Evolutionary conservation across 2,797 vertebrate species (phyloP).

Genomic region (Brachyrhaphis roseni): DNA sequence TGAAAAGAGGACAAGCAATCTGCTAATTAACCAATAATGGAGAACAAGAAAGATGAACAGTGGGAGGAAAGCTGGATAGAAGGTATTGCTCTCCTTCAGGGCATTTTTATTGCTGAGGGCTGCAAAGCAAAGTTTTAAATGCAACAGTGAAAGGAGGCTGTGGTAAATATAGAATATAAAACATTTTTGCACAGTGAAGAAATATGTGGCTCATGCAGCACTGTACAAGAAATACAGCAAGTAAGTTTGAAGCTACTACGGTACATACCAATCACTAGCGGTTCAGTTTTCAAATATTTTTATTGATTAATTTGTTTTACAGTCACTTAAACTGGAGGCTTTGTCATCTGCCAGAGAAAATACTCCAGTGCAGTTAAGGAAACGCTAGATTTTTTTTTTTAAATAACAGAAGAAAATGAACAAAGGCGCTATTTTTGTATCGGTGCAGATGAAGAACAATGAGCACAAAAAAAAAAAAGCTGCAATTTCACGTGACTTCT

Average conservation of each 20-base stretch:
- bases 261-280: conserved; percentile 9
- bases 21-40: conserved; percentile 72
- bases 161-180: conserved; percentile 39
- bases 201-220: conserved; percentile 1
- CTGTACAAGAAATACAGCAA: conserved; percentile 2
- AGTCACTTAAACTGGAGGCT: background rate
- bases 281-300: background rate
- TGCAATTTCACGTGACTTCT: background rate
- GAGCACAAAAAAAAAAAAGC: background rate
- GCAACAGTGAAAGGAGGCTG: conserved; percentile 21
- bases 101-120: conserved; percentile 30
- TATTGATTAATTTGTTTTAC: conserved; percentile 16
- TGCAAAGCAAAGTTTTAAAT: conserved; percentile 26
- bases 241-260: background rate
- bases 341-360: background rate
- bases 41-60: conserved; percentile 45
- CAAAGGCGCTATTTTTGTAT: background rate
- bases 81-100: conserved; percentile 31
- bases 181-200: conserved; percentile 7
- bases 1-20: conserved; percentile 65
- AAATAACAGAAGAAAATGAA: background rate
- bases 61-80: conserved; percentile 34
- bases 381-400: no score
- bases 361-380: background rate
- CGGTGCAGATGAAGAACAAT: background rate